Evolutionary conservation across 2,797 vertebrate species (phyloP), one percentile per base, ranked within the genome.

Genomic region (Serranus cabrilla): DNA sequence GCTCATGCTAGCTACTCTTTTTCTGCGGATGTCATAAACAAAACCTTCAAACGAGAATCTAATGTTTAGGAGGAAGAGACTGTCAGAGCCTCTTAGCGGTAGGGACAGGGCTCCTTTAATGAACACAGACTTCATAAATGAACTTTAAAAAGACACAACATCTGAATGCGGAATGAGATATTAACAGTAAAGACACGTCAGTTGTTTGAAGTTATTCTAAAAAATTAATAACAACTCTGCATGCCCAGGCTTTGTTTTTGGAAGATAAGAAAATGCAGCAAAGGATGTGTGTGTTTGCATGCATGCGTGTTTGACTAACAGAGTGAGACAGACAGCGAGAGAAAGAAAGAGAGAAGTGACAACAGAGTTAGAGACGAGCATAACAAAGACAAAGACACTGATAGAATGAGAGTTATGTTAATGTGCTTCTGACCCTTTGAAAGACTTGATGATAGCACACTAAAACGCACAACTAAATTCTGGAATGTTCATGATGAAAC

Each of bases 121-220:
- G 71, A 82, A 74, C 20, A 63, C 68, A 82, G 66, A 80, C 21
- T 71, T 76, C 21, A 78, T 68, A 76, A 80, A 80, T 65, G 0
- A 80, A 69, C 58, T 75, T 68, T 49, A 74, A 79, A 77, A 65
- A 56, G 66, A 62, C 73, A 58, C 62, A 55, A 46, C 25, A 71
- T 84, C 66, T 63, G 67, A 82, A 82, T 59, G 69, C 58, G 74
- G 23, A 77, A 75, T 82, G 60, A 82, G 82, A 74, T 77, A 54
- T 73, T 69, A 74, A 67, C 60, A 60, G 80, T 68, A 60, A 71
- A 80, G 71, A 56, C 47, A 51, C 40, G 76, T 73, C 56, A 55
- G 34, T 51, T 73, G 67, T 73, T 83, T 83, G 73, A 85, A 81
- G 80, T 78, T 40, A 65, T 70, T 67, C 43, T 66, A 39, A 74